Percentiles rank a stretch among this genome's conserved stretches.
Evolutionary conservation across 1,140 invertebrate species (phyloP).

Genomic region (Ridgeia piscesae): DNA sequence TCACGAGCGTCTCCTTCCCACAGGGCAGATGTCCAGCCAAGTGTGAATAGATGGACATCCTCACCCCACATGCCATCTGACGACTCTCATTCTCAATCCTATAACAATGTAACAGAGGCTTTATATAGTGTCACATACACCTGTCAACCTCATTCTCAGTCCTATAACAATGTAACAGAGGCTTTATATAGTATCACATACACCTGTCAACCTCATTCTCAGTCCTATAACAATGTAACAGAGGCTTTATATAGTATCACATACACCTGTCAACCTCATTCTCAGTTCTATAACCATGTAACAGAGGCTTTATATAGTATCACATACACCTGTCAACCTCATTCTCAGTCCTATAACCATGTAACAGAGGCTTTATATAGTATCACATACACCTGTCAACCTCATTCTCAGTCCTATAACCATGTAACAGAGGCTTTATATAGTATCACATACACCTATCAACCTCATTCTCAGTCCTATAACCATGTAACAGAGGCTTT

Average conservation of each 20-base stretch:
- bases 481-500: too few species aligned
- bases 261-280: constrained; percentile 60
- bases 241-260: neutral
- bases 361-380: too few species aligned
- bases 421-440: too few species aligned
- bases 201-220: constrained; percentile 63
- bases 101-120: constrained; percentile 33
- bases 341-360: too few species aligned
- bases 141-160: constrained; percentile 65
- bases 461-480: too few species aligned
- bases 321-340: too few species aligned
- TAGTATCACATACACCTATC: too few species aligned
- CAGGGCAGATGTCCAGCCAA: constrained; percentile 67
- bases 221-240: constrained; percentile 59
- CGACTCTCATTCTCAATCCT: constrained; percentile 67
- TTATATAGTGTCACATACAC: constrained; percentile 36
- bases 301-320: neutral
- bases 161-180: constrained; percentile 53
- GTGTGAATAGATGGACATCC: constrained; percentile 64
- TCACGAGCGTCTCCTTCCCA: constrained; percentile 70
- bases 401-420: too few species aligned
- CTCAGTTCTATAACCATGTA: constrained; percentile 63
- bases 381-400: too few species aligned
- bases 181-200: neutral
- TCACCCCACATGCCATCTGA: constrained; percentile 36